A percentile compares a stretch with the other conserved stretches of the same genome.
Evolutionary conservation across 2,888 invertebrate genomes (phyloP).

Genomic region (Dendrolimus houi): DNA sequence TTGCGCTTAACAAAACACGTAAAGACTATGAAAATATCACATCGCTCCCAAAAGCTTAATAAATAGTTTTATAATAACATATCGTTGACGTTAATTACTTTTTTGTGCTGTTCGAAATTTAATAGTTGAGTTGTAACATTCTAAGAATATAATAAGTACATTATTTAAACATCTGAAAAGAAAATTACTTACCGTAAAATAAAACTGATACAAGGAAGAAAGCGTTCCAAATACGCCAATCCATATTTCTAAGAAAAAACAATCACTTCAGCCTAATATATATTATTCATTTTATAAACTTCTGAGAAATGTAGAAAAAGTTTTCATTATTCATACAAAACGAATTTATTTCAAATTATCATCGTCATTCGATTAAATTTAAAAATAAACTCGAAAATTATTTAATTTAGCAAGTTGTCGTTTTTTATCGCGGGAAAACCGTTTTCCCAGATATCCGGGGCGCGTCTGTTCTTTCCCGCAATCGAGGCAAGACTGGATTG

Average conservation of each 20-base stretch:
- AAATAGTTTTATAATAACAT: too few species aligned
- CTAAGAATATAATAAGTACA: too few species aligned
- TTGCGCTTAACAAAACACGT: too few species aligned
- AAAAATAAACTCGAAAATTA: neutral
- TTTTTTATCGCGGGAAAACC: neutral
- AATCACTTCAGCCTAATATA: neutral
- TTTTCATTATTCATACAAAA: too few species aligned
- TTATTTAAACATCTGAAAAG: too few species aligned
- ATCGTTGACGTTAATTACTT: too few species aligned
- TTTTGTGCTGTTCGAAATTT: too few species aligned
- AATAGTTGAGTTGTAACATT: too few species aligned
- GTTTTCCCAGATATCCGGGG: neutral
- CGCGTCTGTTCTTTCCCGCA: neutral
- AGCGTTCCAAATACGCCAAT: neutral
- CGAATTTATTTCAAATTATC: neutral
- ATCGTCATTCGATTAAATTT: neutral
- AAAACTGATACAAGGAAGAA: neutral
- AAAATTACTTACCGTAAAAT: neutral
- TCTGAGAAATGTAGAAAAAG: too few species aligned
- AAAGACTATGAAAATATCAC: too few species aligned
- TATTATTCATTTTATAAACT: too few species aligned
- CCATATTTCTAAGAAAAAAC: neutral
- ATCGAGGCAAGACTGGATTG: slow-evolving; percentile 1
- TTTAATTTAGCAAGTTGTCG: neutral
- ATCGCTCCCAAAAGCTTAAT: too few species aligned